Evolutionary conservation across 2,888 invertebrate species (phyloP), one percentile per base, ranked within the genome.

Genomic region (Minunthozetes semirufus): DNA sequence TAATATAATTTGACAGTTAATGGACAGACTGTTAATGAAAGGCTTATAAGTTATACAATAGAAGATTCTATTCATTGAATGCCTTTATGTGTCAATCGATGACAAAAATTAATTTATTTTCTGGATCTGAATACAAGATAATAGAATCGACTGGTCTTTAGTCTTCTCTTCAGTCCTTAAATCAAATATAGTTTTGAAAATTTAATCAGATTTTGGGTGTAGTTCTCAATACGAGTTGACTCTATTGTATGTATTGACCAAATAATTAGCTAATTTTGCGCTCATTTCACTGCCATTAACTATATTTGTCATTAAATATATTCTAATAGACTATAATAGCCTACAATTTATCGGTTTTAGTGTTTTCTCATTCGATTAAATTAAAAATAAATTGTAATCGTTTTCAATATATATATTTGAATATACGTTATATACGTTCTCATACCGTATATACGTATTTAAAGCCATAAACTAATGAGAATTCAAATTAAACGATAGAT

Each of bases 181-280:
- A 50, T 50, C 50, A 50, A 50, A 50, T 19, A 50, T 5, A 19
- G 50, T 19, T 50, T n/a, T 50, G 50, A 50, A 50, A 50, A 50
- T 19, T 50, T 50, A 50, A 50, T 50, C 50, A 19, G 19, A 50
- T 50, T 50, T 50, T 50, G 50, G 50, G 50, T 50, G 50, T 50
- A 50, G 42, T 50, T 50, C n/a, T 6, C 19, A 9, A 13, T 6
- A 42, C 42, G 42, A 42, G n/a, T n/a, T n/a, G n/a, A n/a, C n/a
- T n/a, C n/a, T n/a, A n/a, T n/a, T n/a, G n/a, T n/a, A n/a, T 19
- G 5, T 19, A 50, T n/a, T 50, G 19, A 50, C 19, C 50, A n/a
- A 50, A 50, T 50, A 50, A 50, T 50, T 50, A 50, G 19, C 50
- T 50, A 50, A 50, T 50, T 50, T n/a, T 50, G n/a, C 50, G 50